Conservation (phyloP, 1,140 invertebrate genomes). For the Drosophila sproati region DNA sequence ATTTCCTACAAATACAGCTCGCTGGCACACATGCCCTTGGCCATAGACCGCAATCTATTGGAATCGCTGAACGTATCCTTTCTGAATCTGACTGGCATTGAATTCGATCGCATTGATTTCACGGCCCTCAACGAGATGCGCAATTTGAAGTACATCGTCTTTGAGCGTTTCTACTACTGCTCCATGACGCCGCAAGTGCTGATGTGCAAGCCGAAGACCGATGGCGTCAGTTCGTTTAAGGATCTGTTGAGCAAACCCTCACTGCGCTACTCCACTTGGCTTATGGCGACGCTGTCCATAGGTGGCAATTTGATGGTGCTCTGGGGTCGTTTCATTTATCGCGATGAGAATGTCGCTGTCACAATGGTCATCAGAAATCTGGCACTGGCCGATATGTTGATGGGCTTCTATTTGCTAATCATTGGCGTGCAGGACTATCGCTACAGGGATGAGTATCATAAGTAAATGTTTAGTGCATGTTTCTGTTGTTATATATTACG, state of each 20-base stretch:
- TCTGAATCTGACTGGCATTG: constrained; percentile 86
- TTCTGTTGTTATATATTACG: too few species aligned
- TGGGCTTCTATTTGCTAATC: constrained; percentile 91
- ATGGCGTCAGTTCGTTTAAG: constrained; percentile 89
- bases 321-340: constrained; percentile 88
- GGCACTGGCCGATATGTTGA: constrained; percentile 91
- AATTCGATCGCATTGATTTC: constrained; percentile 86
- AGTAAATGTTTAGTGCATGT: constrained; percentile 35
- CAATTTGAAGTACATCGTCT: constrained; percentile 87
- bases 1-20: constrained; percentile 44
- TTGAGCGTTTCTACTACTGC: constrained; percentile 90
- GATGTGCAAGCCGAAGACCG: constrained; percentile 88
- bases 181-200: constrained; percentile 87
- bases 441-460: constrained; percentile 88
- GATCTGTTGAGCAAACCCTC: constrained; percentile 88
- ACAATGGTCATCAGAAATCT: constrained; percentile 90
- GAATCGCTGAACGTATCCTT: constrained; percentile 72
- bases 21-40: constrained; percentile 65
- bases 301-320: constrained; percentile 89
- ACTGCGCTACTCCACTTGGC: constrained; percentile 89
- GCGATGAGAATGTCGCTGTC: constrained; percentile 87
- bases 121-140: constrained; percentile 85
- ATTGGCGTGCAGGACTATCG: constrained; percentile 89
- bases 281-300: constrained; percentile 89
- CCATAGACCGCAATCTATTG: constrained; percentile 59